A percentile compares a stretch with the other conserved stretches of the same genome.
These are phyloP conservation scores for Leucozona laternaria DNA, from an alignment of 2,888 invertebrate species.

Conservation along the genomic window DNA sequence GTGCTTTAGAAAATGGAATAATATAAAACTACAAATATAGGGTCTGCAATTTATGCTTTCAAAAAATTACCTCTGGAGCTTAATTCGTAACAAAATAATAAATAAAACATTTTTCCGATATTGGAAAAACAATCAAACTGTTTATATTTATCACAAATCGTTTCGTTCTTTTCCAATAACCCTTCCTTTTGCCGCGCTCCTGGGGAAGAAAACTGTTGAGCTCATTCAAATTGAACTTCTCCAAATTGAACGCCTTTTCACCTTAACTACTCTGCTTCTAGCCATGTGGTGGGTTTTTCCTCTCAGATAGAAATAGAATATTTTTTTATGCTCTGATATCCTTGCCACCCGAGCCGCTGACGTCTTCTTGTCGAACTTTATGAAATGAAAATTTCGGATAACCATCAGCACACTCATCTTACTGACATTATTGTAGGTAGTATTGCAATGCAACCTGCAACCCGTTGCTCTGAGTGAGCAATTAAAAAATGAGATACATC, in stretches of 20 bases:
- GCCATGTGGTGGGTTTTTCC: not conserved
- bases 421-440: constrained; percentile 3
- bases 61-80: too few relatives aligned
- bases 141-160: not conserved
- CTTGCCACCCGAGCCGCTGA: constrained; percentile 10
- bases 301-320: not conserved
- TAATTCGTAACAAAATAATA: too few relatives aligned
- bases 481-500: constrained; percentile 72
- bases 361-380: constrained; percentile 59
- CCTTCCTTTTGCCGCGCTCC: not conserved
- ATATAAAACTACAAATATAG: too few relatives aligned
- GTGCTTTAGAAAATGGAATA: too few relatives aligned
- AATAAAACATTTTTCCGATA: too few relatives aligned
- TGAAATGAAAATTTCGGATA: constrained; percentile 38
- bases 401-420: constrained; percentile 59
- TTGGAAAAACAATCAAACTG: too few relatives aligned
- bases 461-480: constrained; percentile 61
- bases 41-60: too few relatives aligned
- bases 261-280: not conserved
- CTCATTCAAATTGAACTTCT: constrained; percentile 43
- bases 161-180: not conserved
- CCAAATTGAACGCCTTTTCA: constrained; percentile 60
- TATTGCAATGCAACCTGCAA: constrained; percentile 28
- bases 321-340: not conserved
- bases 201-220: not conserved